Evolutionary conservation across 1,140 invertebrate genomes (phyloP), one percentile per base, ranked within the genome.

Genomic region (Nephotettix cincticeps): DNA sequence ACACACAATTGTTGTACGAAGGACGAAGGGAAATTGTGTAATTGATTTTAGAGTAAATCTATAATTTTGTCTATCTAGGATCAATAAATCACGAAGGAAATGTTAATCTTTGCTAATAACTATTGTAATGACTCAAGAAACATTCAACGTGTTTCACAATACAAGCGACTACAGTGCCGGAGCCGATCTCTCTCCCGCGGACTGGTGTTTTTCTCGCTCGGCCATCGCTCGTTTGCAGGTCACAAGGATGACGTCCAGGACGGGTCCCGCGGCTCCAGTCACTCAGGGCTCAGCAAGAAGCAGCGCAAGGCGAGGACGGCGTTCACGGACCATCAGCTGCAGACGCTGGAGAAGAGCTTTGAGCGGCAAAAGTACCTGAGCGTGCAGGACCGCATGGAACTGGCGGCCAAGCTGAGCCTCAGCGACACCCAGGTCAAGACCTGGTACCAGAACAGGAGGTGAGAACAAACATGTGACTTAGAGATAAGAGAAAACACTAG

Each of bases 341-440:
- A 97, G 80, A 95, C 96, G 1, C 83, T 99, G 75, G 98, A 99
- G 83, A 98, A 96, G 81, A 97, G 93, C 71, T 99, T 99, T 83
- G 97, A 99, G 81, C 84, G 95, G 73, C 97, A 99, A 83, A 99
- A 99, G 81, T 99, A 99, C 85, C 88, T 99, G 27, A 97, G 94
- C 77, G 98, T 99, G 3, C 97, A 99, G 79, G 98, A 99, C 80
- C 86, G 98, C 70, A 98, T 99, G 94, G 97, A 99, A 84, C 83
- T 99, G 71, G 98, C 98, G 0, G 93, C 96, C 29, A 97, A 97
- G 81, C 86, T 99, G 40, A 94, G 95, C 71, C 86, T 99, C 27
- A 97, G 94, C 9, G 98, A 99, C 81, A 99, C 97, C 14, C 98
- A 99, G 87, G 97, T 99, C 76, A 99, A 99, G 83, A 99, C 97